Evolutionary conservation across 2,797 vertebrate species (phyloP), one percentile per base, ranked within the genome.

Genomic region (Buceros bicornis): DNA sequence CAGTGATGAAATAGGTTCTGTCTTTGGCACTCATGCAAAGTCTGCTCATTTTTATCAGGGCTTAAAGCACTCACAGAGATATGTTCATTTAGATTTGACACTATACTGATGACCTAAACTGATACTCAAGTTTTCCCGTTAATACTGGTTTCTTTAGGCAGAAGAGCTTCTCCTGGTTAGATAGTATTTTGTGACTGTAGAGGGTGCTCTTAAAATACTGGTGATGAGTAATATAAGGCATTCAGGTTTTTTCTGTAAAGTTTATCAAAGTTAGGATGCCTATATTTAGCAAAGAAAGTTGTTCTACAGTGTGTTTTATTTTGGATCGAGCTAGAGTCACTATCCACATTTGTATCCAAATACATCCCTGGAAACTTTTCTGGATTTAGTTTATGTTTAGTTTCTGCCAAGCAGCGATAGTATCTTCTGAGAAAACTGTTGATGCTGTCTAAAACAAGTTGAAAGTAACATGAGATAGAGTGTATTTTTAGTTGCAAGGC

Each of bases 371-470:
- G 90, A 96, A 95, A 88, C 60, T 82, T 91, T 90, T 94, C 93
- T 94, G 81, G 42, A 54, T 60, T 89, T 86, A 89, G 65, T 96
- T 97, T 96, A 77, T 94, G 96, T 98, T 97, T 95, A 95, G 45
- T 94, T 97, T 97, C 97, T 96, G 94, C 82, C 97, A 96, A 95
- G 94, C 61, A 62, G 19, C 91, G 94, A 95, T 94, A 51, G 22
- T 94, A 97, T 97, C 96, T 97, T 95, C 95, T 96, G 94, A 96
- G 97, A 97, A 97, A 97, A 90, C 25, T 56, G 84, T 62, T 82
- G 89, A 83, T 94, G 82, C 56, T 54, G 35, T 78, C 78, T 95
- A 89, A 95, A 97, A 89, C 42, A 90, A 91, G 70, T 66, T 66
- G 65, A 92, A 96, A 91, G 48, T 87, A 92, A 57, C 61, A 87